Conservation (phyloP, 2,113 vertebrate genomes). For the Salvelinus sp. region DNA sequence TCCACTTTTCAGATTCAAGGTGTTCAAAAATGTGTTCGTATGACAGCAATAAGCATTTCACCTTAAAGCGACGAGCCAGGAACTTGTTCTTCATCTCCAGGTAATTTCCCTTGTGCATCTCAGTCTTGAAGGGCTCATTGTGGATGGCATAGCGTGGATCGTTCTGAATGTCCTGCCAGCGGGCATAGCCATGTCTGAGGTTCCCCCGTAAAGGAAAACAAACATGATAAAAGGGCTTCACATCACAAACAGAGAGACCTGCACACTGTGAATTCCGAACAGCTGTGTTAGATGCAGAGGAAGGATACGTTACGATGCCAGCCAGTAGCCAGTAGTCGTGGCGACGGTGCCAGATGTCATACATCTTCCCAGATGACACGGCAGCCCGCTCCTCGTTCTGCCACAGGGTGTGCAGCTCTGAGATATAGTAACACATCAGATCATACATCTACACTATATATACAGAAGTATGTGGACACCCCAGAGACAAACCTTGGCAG, state of each 20-base stretch:
- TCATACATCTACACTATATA: too few relatives aligned
- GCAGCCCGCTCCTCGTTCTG: slow-evolving; percentile 95
- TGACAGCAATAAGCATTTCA: slow-evolving; percentile 17
- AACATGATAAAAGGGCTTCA: background rate
- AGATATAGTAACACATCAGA: slow-evolving; percentile 7
- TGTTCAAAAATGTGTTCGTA: too few relatives aligned
- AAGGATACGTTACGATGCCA: slow-evolving; percentile 98
- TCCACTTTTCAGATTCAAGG: too few relatives aligned
- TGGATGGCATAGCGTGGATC: slow-evolving; percentile 91
- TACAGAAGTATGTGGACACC: too few relatives aligned
- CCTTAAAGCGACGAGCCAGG: slow-evolving; percentile 95
- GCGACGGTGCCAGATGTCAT: slow-evolving; percentile 96
- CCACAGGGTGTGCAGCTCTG: slow-evolving; percentile 97
- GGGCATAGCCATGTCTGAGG: slow-evolving; percentile 90
- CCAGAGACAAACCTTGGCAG: too few relatives aligned
- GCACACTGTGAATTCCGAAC: slow-evolving; percentile 20
- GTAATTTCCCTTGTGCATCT: slow-evolving; percentile 97
- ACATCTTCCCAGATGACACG: slow-evolving; percentile 92
- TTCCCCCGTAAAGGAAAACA: slow-evolving; percentile 52
- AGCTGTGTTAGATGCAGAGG: slow-evolving; percentile 3
- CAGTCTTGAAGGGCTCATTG: slow-evolving; percentile 95
- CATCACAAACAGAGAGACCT: background rate
- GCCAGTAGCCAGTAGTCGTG: slow-evolving; percentile 98
- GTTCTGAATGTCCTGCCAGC: slow-evolving; percentile 99
- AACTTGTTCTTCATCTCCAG: slow-evolving; percentile 99